These are phyloP conservation scores for Streblospio benedicti DNA, from an alignment of 1,140 invertebrate genomes.

Conservation along the genomic window DNA sequence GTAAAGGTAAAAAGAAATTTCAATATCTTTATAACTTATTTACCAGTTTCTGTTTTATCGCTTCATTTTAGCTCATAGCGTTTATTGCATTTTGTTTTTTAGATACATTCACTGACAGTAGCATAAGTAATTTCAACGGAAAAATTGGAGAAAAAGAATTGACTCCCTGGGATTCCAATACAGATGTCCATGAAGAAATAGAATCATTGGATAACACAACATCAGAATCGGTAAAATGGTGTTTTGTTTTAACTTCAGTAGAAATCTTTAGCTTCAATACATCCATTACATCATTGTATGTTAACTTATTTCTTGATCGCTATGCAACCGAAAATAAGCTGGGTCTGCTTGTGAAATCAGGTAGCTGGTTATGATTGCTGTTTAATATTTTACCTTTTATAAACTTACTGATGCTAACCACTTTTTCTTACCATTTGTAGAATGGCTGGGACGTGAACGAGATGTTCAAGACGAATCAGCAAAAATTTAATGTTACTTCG, in stretches of 20 bases:
- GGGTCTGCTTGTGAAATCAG: too few species aligned
- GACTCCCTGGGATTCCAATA: slow-evolving; percentile 75
- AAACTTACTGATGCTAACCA: background rate
- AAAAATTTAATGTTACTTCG: slow-evolving; percentile 76
- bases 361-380: too few species aligned
- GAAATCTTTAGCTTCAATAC: too few species aligned
- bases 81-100: background rate
- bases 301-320: too few species aligned
- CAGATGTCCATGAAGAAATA: slow-evolving; percentile 50
- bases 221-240: too few species aligned
- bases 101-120: slow-evolving; percentile 62
- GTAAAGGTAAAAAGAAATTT: slow-evolving; percentile 52
- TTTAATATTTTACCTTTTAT: too few species aligned
- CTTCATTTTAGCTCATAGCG: background rate
- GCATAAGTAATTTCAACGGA: slow-evolving; percentile 60
- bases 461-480: slow-evolving; percentile 88
- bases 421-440: slow-evolving; percentile 39
- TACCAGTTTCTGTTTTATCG: background rate
- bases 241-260: too few species aligned
- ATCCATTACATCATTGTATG: too few species aligned
- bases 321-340: too few species aligned
- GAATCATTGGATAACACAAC: slow-evolving; percentile 56
- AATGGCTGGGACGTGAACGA: slow-evolving; percentile 92
- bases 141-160: slow-evolving; percentile 66
- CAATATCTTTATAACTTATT: background rate